A percentile compares a stretch with the other conserved stretches of the same genome.
phyloP scores from a whole-genome alignment of 2,797 vertebrate species.

The Ambastaia sidthimunki region DNA sequence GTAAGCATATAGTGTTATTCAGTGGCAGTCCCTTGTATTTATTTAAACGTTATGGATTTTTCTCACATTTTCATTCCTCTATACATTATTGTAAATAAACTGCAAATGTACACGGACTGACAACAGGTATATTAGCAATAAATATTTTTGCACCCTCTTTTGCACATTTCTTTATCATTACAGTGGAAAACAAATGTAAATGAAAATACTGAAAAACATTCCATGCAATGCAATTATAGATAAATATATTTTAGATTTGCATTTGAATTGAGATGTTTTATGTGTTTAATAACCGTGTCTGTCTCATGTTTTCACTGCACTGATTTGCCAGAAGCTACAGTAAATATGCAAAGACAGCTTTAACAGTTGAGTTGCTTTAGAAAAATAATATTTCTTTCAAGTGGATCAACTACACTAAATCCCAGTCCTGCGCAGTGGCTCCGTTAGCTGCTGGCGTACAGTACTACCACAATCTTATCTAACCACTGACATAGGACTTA shows the following conservation, averaged over 20 bases:
- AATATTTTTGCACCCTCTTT: constrained; percentile 88
- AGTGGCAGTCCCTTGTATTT: constrained; percentile 84
- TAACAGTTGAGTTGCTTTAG: too few relatives aligned
- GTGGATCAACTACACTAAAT: constrained; percentile 29
- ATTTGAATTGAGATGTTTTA: too few relatives aligned
- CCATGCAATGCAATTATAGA: too few relatives aligned
- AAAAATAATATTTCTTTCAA: neutral
- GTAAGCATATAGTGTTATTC: constrained; percentile 76
- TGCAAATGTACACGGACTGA: constrained; percentile 85
- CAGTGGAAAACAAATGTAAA: too few relatives aligned
- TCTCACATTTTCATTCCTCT: constrained; percentile 80
- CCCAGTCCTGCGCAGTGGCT: constrained; percentile 66
- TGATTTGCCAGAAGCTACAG: neutral
- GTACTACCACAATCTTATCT: constrained; percentile 33
- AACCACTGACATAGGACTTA: constrained; percentile 41
- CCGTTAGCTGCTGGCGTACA: constrained; percentile 32
- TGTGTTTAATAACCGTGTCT: too few relatives aligned
- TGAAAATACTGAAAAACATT: neutral
- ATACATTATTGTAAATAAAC: constrained; percentile 87
- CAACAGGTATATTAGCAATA: constrained; percentile 89
- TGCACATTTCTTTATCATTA: neutral
- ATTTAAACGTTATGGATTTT: constrained; percentile 81
- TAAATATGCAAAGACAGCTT: neutral
- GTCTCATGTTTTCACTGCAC: neutral
- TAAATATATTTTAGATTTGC: too few relatives aligned